A percentile compares a stretch with the other conserved stretches of the same genome.
phyloP scores from a whole-genome alignment of 2,797 vertebrate species.

The Euphonia xanthogaster region DNA sequence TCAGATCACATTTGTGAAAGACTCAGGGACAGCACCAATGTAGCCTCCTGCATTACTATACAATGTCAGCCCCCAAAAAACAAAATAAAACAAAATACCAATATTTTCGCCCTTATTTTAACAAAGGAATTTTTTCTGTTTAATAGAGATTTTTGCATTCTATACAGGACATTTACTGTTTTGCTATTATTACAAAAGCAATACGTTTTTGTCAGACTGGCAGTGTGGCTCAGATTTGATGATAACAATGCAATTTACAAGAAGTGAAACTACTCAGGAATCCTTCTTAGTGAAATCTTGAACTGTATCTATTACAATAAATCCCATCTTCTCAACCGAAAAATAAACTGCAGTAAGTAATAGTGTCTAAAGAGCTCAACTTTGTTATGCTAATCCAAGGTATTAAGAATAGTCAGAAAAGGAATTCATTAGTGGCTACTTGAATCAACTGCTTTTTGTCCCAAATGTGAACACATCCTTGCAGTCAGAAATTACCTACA shows the following conservation, averaged over 20 bases:
- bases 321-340: neutral
- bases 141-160: neutral
- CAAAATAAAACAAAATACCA: neutral
- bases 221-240: neutral
- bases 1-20: neutral
- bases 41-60: neutral
- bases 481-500: constrained; percentile 57
- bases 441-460: constrained; percentile 43
- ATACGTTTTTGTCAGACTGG: neutral
- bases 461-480: neutral
- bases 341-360: neutral
- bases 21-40: neutral
- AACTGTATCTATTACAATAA: neutral
- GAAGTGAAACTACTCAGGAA: neutral
- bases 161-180: neutral
- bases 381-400: constrained; percentile 39
- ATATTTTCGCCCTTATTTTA: neutral
- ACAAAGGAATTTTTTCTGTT: neutral
- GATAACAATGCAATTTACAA: neutral
- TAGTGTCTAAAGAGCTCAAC: neutral
- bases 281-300: neutral
- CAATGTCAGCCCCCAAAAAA: too few species aligned
- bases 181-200: neutral
- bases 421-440: constrained; percentile 30
- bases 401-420: constrained; percentile 27